Evolutionary conservation across 2,113 vertebrate genomes (phyloP).

Genomic region (Perognathus longimembris): DNA sequence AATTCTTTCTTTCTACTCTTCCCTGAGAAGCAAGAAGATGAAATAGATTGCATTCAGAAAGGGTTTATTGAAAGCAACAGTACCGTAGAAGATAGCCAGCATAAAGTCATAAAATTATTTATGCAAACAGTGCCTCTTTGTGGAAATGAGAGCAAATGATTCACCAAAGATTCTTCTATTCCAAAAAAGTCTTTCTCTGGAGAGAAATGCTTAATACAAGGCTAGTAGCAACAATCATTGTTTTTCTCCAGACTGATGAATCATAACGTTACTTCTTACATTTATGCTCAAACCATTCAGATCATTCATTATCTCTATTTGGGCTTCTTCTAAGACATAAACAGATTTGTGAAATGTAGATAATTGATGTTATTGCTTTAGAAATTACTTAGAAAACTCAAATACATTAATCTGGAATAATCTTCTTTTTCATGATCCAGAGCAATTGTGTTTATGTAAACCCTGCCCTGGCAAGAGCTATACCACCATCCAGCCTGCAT

Average conservation of each 20-base stretch:
- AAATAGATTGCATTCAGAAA: background rate
- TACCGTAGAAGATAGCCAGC: background rate
- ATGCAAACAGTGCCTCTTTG: background rate
- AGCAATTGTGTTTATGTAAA: background rate
- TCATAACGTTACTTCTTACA: background rate
- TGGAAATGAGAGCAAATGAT: conserved; percentile 31
- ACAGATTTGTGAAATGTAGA: background rate
- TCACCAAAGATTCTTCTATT: conserved; percentile 18
- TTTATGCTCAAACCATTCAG: background rate
- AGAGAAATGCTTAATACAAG: conserved; percentile 12
- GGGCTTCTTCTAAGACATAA: background rate
- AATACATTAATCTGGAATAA: conserved; percentile 27
- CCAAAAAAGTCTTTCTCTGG: conserved; percentile 28
- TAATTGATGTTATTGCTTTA: conserved; percentile 34
- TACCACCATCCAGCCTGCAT: background rate
- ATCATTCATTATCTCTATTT: background rate
- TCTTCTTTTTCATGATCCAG: background rate
- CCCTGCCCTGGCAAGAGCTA: background rate
- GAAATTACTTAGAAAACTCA: conserved; percentile 19
- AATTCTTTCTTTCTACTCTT: background rate
- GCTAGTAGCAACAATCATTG: background rate
- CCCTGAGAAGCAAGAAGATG: background rate
- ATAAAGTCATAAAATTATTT: background rate
- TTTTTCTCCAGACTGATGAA: conserved; percentile 27
- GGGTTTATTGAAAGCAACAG: background rate